Evolutionary conservation across 1,140 invertebrate genomes (phyloP).

Genomic region (Dinoponera quadriceps): DNA sequence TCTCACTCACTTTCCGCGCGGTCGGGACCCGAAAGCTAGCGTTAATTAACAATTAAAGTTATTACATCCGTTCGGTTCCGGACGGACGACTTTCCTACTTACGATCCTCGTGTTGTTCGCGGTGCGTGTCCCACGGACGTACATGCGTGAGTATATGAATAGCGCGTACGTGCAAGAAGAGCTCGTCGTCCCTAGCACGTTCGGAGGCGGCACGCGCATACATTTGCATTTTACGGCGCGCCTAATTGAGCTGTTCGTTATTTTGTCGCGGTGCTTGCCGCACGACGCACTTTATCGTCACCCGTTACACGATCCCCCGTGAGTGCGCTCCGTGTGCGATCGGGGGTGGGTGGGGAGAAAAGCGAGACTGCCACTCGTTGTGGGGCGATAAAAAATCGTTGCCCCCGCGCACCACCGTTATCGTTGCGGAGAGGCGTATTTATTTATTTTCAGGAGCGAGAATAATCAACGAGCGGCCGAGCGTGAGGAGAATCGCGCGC

Average conservation of each 20-base stretch:
- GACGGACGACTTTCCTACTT: conserved; percentile 68
- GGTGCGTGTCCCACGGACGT: background rate
- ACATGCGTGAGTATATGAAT: background rate
- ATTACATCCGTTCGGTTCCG: conserved; percentile 73
- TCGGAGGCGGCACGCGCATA: conserved; percentile 70
- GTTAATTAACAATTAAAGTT: conserved; percentile 76
- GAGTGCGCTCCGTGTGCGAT: conserved; percentile 26
- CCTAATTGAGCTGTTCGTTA: conserved; percentile 79
- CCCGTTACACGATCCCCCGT: conserved; percentile 39
- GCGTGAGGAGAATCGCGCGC: conserved; percentile 13
- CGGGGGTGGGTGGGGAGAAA: no score
- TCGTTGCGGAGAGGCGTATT: background rate
- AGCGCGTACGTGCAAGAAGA: conserved; percentile 44
- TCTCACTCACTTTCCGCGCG: background rate
- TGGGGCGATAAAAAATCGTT: conserved; percentile 58
- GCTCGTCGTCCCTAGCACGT: conserved; percentile 68
- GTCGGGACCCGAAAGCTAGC: conserved; percentile 67
- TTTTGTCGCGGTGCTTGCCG: conserved; percentile 68
- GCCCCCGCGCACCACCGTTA: background rate
- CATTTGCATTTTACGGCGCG: conserved; percentile 76
- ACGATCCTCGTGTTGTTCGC: background rate
- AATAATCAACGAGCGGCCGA: conserved; percentile 23
- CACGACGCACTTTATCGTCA: conserved; percentile 64
- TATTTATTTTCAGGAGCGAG: conserved; percentile 11
- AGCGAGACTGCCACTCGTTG: background rate